phyloP scores from a whole-genome alignment of 2,797 vertebrate species.

The Falco columbarius region DNA sequence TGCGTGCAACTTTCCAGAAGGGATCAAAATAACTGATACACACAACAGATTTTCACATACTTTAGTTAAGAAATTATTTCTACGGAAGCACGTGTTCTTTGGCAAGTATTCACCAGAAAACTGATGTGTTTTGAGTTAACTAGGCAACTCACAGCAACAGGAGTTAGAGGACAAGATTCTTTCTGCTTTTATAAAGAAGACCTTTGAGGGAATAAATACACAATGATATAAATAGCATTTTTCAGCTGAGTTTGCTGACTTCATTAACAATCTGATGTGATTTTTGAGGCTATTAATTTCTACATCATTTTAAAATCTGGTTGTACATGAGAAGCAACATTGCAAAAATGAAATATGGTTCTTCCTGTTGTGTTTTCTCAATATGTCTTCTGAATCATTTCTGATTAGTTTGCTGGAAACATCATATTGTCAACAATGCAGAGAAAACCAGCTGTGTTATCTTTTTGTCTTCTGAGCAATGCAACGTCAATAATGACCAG shows the following conservation, averaged over 20 bases:
- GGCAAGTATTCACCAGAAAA: background rate
- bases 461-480: background rate
- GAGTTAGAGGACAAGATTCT: background rate
- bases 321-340: background rate
- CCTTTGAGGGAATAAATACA: background rate
- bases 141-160: background rate
- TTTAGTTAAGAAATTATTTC: background rate
- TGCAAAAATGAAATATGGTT: background rate
- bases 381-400: background rate
- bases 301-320: background rate
- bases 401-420: background rate
- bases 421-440: background rate
- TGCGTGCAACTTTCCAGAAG: background rate
- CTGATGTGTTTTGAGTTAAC: background rate
- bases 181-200: background rate
- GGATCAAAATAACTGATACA: background rate
- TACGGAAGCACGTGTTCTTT: background rate
- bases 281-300: conserved; percentile 6
- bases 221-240: background rate
- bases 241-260: background rate
- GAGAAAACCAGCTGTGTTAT: background rate
- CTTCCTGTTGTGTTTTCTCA: background rate
- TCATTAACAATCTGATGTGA: background rate
- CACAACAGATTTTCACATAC: background rate
- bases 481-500: background rate